Evolutionary conservation across 2,888 invertebrate genomes (phyloP).

Genomic region (Drosophila eohydei): DNA sequence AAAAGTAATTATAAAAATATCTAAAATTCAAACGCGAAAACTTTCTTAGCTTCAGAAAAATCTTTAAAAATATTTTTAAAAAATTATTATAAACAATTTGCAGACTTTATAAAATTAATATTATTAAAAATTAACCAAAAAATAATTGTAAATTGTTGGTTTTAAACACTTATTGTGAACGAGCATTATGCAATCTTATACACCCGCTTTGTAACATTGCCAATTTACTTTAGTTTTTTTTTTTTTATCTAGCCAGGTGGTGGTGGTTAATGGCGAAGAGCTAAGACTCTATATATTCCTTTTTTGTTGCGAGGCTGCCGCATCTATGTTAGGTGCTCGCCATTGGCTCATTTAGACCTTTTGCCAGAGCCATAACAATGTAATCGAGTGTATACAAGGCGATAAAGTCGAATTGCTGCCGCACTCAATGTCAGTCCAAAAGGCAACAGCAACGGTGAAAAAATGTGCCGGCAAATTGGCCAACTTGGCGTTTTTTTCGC

Average conservation of each 20-base stretch:
- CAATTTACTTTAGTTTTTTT: not conserved
- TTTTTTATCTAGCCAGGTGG: conserved; percentile 29
- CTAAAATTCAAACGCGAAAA: too few species aligned
- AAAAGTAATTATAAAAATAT: too few species aligned
- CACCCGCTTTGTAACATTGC: not conserved
- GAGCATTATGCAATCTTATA: not conserved
- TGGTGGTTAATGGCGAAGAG: conserved; percentile 1
- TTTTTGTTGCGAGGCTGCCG: not conserved
- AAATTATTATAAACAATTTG: not conserved
- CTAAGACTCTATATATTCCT: conserved; percentile 9
- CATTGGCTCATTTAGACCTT: conserved; percentile 49
- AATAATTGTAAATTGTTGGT: not conserved
- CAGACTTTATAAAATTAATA: not conserved
- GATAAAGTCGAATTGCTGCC: conserved; percentile 67
- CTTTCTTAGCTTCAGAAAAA: too few species aligned
- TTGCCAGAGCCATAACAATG: conserved; percentile 63
- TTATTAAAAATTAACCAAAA: not conserved
- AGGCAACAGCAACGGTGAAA: conserved; percentile 13
- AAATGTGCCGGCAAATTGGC: conserved; percentile 60
- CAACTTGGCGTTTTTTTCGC: conserved; percentile 47
- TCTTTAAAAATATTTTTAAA: too few species aligned
- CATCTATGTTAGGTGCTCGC: conserved; percentile 28
- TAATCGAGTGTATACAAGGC: conserved; percentile 72
- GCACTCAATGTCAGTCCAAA: conserved; percentile 50
- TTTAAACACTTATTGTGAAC: not conserved